Conservation (phyloP, 2,797 vertebrate genomes). For the Enteromius trimaculatus region DNA sequence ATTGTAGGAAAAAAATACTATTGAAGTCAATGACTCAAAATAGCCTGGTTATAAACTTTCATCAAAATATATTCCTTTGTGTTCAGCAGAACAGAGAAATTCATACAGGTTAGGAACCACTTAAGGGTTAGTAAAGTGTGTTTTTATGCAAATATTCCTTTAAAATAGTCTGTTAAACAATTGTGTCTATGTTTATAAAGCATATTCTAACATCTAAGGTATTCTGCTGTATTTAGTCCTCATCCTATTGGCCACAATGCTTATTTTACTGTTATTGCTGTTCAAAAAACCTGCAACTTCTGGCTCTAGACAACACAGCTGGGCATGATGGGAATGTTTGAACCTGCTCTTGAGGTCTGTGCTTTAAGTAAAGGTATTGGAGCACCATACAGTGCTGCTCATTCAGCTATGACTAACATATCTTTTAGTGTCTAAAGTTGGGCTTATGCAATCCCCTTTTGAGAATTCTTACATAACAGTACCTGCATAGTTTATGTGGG, state of each 20-base stretch:
- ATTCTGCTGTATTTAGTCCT: not conserved
- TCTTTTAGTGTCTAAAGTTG: constrained; percentile 26
- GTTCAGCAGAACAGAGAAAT: no score
- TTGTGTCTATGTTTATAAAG: not conserved
- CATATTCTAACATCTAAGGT: not conserved
- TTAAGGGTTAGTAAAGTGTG: not conserved
- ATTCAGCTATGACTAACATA: constrained; percentile 49
- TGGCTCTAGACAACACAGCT: constrained; percentile 20
- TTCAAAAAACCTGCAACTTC: constrained; percentile 16
- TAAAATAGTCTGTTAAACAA: not conserved
- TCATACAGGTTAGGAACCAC: not conserved
- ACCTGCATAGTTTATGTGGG: constrained; percentile 42
- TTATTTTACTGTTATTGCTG: not conserved
- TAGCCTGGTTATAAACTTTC: no score
- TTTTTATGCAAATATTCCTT: not conserved
- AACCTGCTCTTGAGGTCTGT: constrained; percentile 39
- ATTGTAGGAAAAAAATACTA: no score
- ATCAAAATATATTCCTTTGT: no score
- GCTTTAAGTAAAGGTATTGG: constrained; percentile 37
- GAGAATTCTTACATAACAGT: constrained; percentile 41
- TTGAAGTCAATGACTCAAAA: no score
- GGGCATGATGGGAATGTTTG: constrained; percentile 37
- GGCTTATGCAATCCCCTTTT: constrained; percentile 44
- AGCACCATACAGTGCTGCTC: constrained; percentile 46
- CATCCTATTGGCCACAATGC: not conserved